Evolutionary conservation across 2,113 vertebrate species (phyloP), one percentile per base, ranked within the genome.

Genomic region (human (Homo sapiens)): DNA sequence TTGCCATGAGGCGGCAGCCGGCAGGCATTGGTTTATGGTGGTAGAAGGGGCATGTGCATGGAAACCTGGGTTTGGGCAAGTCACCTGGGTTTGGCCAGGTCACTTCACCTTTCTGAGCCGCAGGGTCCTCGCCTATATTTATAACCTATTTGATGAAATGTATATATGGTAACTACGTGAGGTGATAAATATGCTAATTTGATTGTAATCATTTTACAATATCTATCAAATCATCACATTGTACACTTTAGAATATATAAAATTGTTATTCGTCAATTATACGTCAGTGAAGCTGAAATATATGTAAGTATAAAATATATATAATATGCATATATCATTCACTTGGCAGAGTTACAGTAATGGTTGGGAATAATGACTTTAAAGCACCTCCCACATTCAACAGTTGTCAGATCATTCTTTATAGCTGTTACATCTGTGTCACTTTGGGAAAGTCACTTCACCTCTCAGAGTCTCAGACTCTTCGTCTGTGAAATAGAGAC

Each of bases 21-120:
- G 43, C 16, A 20, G 13, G 8, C 48, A 0, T 38, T 3, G 18
- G 52, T 12, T 38, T 3, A 10, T 1, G 2, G 7, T 70, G 6
- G 22, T 40, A 35, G 80, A 52, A 45, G 40, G 18, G 10, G 10
- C 12, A 1, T 1, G 2, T 40, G 43, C 30, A 0, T 48, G 45
- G 45, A 43, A 38, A 14, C 30, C 64, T 40, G 23, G 3, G 6
- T 35, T 32, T 27, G 80, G 43, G 80, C 7, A 1, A n/a, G 32
- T 20, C 55, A 18, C 32, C 61, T 64, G 61, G 27, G 27, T 50
- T 66, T 4, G 20, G 52, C 40, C 4, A 20, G 66, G 35, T 86
- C 50, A 5, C 13, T 70, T 45, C n/a, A 52, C 14, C 30, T 64
- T 35, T 75, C 64, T 68, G 30, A 72, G 73, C 5, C 7, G 6